These are phyloP conservation scores for Scomber scombrus DNA, from an alignment of 2,113 vertebrate species.

Conservation along the genomic window DNA sequence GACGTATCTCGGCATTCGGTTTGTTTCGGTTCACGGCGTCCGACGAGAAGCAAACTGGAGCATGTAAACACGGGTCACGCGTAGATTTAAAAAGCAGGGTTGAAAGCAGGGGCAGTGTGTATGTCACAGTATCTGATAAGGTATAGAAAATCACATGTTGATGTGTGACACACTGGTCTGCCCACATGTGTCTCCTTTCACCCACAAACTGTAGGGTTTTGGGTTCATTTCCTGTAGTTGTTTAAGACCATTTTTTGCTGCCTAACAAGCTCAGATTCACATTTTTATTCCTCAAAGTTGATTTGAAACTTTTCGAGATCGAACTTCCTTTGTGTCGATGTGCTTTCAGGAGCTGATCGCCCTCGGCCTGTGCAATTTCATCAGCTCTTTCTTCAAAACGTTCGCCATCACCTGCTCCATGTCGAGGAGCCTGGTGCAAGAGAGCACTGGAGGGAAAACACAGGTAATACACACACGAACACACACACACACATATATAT, in stretches of 20 bases:
- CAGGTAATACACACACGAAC: constrained; percentile 84
- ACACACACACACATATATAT: not conserved
- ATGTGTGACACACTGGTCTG: not conserved
- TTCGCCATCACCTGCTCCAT: constrained; percentile 93
- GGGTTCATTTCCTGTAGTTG: too few relatives aligned
- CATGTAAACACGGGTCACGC: too few relatives aligned
- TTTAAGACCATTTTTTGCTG: not conserved
- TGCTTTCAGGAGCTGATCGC: constrained; percentile 93
- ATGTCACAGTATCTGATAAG: not conserved
- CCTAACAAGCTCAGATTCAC: not conserved
- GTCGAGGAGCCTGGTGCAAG: constrained; percentile 97
- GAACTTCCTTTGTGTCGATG: not conserved
- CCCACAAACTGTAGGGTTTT: not conserved
- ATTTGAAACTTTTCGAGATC: not conserved
- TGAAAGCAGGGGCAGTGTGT: too few relatives aligned
- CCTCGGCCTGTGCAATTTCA: constrained; percentile 92
- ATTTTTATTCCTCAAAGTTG: not conserved
- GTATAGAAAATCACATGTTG: not conserved
- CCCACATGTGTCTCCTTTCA: not conserved
- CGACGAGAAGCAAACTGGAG: too few relatives aligned
- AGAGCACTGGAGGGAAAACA: constrained; percentile 95
- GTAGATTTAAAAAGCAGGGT: too few relatives aligned
- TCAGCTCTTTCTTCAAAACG: constrained; percentile 95
- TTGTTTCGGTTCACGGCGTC: too few relatives aligned
- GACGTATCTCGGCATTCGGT: too few relatives aligned